Conservation (phyloP, 2,113 vertebrate species). For the Rhombomys opimus region DNA sequence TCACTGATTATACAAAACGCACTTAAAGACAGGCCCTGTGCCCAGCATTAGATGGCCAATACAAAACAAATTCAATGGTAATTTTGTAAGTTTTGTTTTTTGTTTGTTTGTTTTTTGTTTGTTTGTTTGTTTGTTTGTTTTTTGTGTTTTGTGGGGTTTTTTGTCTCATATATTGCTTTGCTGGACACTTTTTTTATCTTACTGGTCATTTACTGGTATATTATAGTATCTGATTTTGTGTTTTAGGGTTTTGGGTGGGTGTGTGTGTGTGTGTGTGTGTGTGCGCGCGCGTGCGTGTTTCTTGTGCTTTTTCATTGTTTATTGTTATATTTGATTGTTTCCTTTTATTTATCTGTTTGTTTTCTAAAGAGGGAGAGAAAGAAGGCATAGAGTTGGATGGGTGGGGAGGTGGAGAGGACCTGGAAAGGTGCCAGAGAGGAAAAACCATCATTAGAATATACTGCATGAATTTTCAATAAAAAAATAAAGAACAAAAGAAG, state of each 20-base stretch:
- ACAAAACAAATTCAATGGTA: background rate
- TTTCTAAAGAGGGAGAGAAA: background rate
- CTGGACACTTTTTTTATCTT: background rate
- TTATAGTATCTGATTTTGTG: background rate
- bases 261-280: background rate
- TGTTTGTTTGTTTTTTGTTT: too few relatives aligned
- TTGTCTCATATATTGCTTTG: background rate
- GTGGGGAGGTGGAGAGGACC: background rate
- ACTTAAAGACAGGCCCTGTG: background rate
- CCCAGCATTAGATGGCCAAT: background rate
- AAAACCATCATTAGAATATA: background rate
- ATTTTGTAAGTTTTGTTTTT: background rate
- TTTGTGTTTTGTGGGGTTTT: background rate
- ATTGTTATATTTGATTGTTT: background rate
- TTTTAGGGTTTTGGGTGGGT: background rate
- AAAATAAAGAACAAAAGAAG: background rate
- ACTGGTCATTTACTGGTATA: background rate
- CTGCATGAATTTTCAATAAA: background rate
- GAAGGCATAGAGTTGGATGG: background rate
- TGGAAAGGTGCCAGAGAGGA: background rate
- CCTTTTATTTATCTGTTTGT: background rate
- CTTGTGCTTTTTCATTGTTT: background rate
- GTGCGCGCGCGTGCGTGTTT: background rate
- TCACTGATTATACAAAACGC: background rate
- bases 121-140: too few relatives aligned